Percentiles rank a stretch among this genome's conserved stretches.
Conservation (phyloP, 2,888 invertebrate genomes). For the Heliconius ismenius region DNA sequence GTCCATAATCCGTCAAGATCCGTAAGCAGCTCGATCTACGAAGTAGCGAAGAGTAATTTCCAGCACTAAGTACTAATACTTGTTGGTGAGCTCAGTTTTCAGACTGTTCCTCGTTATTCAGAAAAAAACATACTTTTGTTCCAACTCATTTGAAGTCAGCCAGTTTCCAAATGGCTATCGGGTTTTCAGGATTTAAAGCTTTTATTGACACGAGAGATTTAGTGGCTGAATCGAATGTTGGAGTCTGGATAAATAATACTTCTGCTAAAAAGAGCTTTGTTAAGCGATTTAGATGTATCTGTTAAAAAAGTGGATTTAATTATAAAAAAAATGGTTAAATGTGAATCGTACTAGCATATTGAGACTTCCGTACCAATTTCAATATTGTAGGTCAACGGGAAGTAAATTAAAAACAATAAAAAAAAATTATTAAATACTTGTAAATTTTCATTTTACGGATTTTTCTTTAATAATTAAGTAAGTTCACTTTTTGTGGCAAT, state of each 20-base stretch:
- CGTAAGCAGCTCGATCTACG: conserved; percentile 47
- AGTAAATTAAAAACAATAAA: too few species aligned
- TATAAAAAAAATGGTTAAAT: too few species aligned
- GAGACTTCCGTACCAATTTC: too few species aligned
- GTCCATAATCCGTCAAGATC: conserved; percentile 52
- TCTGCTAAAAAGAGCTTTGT: background rate
- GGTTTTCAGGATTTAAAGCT: conserved; percentile 21
- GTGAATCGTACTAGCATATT: too few species aligned
- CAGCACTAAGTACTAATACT: conserved; percentile 36
- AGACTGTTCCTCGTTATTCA: conserved; percentile 26
- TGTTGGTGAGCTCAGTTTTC: conserved; percentile 41
- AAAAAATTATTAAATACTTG: too few species aligned
- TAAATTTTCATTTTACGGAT: too few species aligned
- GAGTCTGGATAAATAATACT: conserved; percentile 15
- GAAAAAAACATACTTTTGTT: conserved; percentile 27
- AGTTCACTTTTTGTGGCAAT: too few species aligned
- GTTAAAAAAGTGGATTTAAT: too few species aligned
- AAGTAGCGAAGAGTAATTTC: conserved; percentile 40
- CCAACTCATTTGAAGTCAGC: conserved; percentile 29
- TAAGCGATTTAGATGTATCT: background rate
- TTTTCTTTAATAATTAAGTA: too few species aligned
- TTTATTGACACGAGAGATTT: conserved; percentile 29
- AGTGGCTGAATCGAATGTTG: conserved; percentile 10
- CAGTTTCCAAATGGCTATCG: conserved; percentile 27
- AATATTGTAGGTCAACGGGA: too few species aligned